Conservation (phyloP, 2,797 vertebrate species). For the Pelochelys cantorii region DNA sequence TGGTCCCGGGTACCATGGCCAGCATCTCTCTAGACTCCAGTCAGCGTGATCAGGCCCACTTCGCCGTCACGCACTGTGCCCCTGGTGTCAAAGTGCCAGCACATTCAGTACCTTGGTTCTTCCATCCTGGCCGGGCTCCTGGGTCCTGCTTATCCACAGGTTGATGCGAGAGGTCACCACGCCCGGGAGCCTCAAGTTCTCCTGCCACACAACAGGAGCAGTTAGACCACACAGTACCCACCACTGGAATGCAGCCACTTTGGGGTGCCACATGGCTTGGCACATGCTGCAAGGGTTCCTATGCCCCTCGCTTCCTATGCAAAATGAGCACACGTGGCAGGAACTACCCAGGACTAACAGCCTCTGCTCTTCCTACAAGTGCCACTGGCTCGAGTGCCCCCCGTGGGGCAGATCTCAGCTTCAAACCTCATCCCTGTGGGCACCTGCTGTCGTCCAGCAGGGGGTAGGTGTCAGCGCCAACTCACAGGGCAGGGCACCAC, state of each 20-base stretch:
- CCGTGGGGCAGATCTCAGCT: too few species aligned
- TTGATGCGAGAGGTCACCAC: slow-evolving; percentile 89
- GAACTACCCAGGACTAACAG: too few species aligned
- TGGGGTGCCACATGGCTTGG: neutral
- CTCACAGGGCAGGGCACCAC: neutral
- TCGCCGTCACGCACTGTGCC: neutral
- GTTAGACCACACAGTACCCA: neutral
- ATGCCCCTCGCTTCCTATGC: neutral
- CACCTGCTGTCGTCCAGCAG: neutral
- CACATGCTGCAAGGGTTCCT: neutral
- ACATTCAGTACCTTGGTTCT: slow-evolving; percentile 71
- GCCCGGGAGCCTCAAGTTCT: slow-evolving; percentile 81
- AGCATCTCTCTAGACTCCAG: neutral
- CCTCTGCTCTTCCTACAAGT: too few species aligned
- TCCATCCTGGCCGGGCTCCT: slow-evolving; percentile 72
- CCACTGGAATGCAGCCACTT: fast-evolving
- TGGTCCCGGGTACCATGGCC: neutral
- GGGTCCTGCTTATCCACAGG: slow-evolving; percentile 86
- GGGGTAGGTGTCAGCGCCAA: fast-evolving
- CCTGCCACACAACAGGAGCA: slow-evolving; percentile 75
- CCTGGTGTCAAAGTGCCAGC: neutral
- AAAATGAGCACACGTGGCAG: too few species aligned
- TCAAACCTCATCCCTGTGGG: neutral
- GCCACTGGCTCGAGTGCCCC: too few species aligned
- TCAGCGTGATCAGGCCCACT: neutral